A percentile compares a stretch with the other conserved stretches of the same genome.
Evolutionary conservation across 2,888 invertebrate species (phyloP).

Genomic region (Eutolmus rufibarbis): DNA sequence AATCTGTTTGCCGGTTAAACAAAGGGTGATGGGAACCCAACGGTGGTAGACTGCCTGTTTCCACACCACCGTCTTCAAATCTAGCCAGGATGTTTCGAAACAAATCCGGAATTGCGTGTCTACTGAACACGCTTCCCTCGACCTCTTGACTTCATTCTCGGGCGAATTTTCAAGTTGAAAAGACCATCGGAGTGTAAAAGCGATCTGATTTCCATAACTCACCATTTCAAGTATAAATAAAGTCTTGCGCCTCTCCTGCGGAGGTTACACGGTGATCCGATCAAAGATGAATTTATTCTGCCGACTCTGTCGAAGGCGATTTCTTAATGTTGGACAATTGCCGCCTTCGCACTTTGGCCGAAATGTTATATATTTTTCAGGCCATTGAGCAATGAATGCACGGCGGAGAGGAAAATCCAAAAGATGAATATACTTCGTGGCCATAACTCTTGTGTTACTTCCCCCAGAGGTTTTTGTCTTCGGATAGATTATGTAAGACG

Average conservation of each 20-base stretch:
- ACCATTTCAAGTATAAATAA: slow-evolving; percentile 23
- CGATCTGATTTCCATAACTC: slow-evolving; percentile 39
- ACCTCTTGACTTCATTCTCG: neutral
- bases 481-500: slow-evolving; percentile 27
- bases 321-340: neutral
- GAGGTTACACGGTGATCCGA: neutral
- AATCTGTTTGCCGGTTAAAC: neutral
- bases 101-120: slow-evolving; percentile 39
- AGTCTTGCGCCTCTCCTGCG: neutral
- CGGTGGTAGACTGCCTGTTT: neutral
- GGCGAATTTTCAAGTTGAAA: slow-evolving; percentile 32
- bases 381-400: slow-evolving; percentile 34
- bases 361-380: slow-evolving; percentile 40
- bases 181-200: slow-evolving; percentile 27
- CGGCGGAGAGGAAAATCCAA: neutral
- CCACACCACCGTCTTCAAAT: neutral
- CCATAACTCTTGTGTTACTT: slow-evolving; percentile 17
- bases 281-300: neutral
- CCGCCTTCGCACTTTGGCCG: slow-evolving; percentile 26
- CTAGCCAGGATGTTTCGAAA: slow-evolving; percentile 18
- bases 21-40: neutral
- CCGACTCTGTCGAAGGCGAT: slow-evolving; percentile 4
- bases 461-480: slow-evolving; percentile 19
- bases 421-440: slow-evolving; percentile 37
- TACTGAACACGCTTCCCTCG: slow-evolving; percentile 3